Evolutionary conservation across 2,113 vertebrate genomes (phyloP).

Genomic region (Antechinus stuartii): DNA sequence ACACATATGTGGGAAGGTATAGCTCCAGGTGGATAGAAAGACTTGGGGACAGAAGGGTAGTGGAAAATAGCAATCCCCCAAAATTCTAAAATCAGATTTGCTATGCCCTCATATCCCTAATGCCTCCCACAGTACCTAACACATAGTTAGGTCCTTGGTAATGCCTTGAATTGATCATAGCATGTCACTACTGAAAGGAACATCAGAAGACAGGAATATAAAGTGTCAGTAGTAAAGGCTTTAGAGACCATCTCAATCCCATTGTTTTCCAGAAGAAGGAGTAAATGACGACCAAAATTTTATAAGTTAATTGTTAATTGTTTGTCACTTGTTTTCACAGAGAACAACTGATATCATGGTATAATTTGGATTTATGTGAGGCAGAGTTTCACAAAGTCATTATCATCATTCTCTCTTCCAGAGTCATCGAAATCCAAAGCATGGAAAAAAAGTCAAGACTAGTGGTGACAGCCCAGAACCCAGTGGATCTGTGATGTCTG

Average conservation of each 20-base stretch:
- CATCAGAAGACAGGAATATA: not conserved
- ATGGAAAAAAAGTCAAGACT: no score
- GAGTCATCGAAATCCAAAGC: no score
- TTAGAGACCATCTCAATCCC: not conserved
- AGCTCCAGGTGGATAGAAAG: not conserved
- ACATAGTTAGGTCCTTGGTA: not conserved
- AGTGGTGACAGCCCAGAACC: no score
- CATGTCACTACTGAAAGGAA: not conserved
- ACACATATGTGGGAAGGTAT: no score
- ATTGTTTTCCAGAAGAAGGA: not conserved
- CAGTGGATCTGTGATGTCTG: no score
- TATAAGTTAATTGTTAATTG: not conserved
- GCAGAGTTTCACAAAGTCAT: no score
- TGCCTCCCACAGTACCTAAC: not conserved
- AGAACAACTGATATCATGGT: no score
- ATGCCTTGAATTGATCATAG: no score
- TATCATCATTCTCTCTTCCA: no score
- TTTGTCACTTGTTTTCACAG: no score
- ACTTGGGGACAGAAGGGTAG: not conserved
- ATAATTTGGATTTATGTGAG: no score
- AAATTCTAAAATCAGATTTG: not conserved
- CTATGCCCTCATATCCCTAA: not conserved
- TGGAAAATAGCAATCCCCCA: not conserved
- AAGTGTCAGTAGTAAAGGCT: not conserved
- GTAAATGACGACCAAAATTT: not conserved